phyloP scores from a whole-genome alignment of 2,797 vertebrate species.

The Spinus pinus region DNA sequence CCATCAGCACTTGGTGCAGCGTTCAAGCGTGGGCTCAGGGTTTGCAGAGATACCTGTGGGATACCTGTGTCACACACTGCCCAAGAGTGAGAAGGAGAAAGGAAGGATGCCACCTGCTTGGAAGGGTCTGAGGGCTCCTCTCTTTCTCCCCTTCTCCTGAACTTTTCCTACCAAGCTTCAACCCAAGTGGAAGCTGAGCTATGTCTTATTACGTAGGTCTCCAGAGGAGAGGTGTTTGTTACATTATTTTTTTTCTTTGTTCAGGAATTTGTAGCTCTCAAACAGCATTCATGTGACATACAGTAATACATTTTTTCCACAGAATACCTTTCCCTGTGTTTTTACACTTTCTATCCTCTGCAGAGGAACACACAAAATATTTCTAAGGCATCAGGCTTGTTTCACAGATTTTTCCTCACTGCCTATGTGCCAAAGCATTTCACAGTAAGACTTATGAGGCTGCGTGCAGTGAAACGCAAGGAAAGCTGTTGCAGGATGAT shows the following conservation, averaged over 20 bases:
- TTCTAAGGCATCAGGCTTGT: background rate
- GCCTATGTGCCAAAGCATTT: background rate
- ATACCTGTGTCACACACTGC: background rate
- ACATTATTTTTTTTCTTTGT: background rate
- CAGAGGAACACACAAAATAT: background rate
- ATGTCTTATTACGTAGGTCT: background rate
- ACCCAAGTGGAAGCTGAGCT: background rate
- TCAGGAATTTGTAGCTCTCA: background rate
- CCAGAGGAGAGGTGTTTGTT: background rate
- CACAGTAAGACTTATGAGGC: constrained; percentile 3
- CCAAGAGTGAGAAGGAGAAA: background rate
- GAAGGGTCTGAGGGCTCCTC: background rate
- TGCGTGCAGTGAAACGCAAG: background rate
- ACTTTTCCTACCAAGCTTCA: background rate
- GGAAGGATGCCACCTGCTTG: background rate
- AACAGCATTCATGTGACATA: background rate
- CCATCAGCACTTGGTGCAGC: background rate
- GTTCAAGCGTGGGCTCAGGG: background rate
- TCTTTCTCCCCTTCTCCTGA: background rate
- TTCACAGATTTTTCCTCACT: constrained; percentile 21
- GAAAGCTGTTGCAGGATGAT: constrained; percentile 23
- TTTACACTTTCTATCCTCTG: background rate
- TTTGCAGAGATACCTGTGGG: background rate
- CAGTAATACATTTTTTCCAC: background rate
- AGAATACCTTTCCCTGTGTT: background rate